Conservation (phyloP, 2,113 vertebrate genomes). For the Neodontobutis hainanensis region DNA sequence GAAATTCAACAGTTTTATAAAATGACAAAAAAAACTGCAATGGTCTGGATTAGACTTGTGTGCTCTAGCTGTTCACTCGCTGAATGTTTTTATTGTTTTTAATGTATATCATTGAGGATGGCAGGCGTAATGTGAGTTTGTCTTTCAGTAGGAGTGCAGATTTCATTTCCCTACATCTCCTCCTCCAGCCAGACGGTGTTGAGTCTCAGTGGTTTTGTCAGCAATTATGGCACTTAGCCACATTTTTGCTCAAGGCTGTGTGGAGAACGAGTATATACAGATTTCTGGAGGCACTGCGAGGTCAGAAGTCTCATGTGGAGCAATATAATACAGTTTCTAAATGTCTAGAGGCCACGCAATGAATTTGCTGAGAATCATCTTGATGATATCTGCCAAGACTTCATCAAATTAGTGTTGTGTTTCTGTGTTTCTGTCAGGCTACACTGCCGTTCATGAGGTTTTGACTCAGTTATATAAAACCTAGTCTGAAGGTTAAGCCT, state of each 20-base stretch:
- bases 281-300: conserved; percentile 2
- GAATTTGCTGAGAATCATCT: not conserved
- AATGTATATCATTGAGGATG: not conserved
- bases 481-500: not conserved
- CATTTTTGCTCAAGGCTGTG: conserved; percentile 37
- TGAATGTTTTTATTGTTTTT: too few relatives aligned
- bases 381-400: conserved; percentile 24
- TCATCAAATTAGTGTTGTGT: conserved; percentile 7
- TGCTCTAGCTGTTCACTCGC: not conserved
- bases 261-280: not conserved
- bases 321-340: not conserved
- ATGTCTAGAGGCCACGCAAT: not conserved
- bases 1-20: too few relatives aligned
- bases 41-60: too few relatives aligned
- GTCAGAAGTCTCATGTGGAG: not conserved
- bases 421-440: not conserved
- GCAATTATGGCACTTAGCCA: conserved; percentile 39
- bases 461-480: not conserved
- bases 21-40: too few relatives aligned
- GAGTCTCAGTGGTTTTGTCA: conserved; percentile 39
- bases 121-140: conserved; percentile 7
- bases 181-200: conserved; percentile 26
- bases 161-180: conserved; percentile 33
- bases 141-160: conserved; percentile 3
- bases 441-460: not conserved